Percentiles rank a stretch among this genome's conserved stretches.
Evolutionary conservation across 92 coral and sea anemone species (phyloP).

Genomic region (Isaurus tuberculatus): DNA sequence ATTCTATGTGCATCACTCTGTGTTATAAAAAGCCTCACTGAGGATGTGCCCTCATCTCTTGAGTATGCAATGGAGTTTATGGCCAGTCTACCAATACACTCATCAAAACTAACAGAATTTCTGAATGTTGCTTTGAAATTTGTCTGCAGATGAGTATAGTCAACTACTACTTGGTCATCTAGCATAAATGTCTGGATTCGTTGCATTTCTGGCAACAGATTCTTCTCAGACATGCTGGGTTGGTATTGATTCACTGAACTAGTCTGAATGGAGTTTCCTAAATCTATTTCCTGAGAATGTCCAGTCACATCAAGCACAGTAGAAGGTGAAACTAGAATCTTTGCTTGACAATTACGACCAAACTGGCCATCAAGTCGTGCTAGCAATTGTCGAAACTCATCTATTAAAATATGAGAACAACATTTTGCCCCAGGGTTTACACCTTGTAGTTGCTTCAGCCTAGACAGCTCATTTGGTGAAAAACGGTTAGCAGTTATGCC

Average conservation of each 20-base stretch:
- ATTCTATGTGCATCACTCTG: slow-evolving; percentile 74
- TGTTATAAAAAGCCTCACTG: slow-evolving; percentile 47
- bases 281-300: neutral
- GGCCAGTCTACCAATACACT: slow-evolving; percentile 32
- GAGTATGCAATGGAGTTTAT: slow-evolving; percentile 43
- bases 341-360: slow-evolving; percentile 41
- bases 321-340: slow-evolving; percentile 52
- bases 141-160: slow-evolving; percentile 61
- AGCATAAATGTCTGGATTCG: slow-evolving; percentile 57
- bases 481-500: slow-evolving; percentile 67
- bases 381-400: slow-evolving; percentile 55
- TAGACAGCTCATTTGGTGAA: slow-evolving; percentile 55
- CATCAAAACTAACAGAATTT: slow-evolving; percentile 55
- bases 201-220: neutral
- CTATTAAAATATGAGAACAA: slow-evolving; percentile 65
- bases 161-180: slow-evolving; percentile 60
- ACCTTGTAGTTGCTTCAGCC: slow-evolving; percentile 64
- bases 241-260: neutral
- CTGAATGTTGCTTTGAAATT: slow-evolving; percentile 63
- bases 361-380: slow-evolving; percentile 52
- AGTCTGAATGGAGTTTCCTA: slow-evolving; percentile 26
- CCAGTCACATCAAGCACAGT: slow-evolving; percentile 29
- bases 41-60: slow-evolving; percentile 14
- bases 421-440: slow-evolving; percentile 68
- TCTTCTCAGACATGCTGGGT: neutral